These are phyloP conservation scores for Psophia crepitans DNA, from an alignment of 2,113 vertebrate species.

Conservation along the genomic window DNA sequence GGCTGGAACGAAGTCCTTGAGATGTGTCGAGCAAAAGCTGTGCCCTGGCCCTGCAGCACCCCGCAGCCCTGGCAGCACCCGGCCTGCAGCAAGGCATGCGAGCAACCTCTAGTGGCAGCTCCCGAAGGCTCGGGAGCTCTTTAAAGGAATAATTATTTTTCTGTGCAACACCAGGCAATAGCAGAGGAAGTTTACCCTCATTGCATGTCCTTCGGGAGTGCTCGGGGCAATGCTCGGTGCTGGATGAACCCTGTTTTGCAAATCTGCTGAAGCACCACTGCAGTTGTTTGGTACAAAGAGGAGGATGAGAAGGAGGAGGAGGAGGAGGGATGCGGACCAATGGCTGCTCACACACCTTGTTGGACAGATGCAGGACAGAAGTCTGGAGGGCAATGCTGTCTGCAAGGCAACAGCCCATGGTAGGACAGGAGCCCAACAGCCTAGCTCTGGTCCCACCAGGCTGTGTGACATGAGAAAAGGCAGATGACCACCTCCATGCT, in stretches of 20 bases:
- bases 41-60: neutral
- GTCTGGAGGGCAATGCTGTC: neutral
- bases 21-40: neutral
- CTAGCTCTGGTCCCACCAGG: neutral
- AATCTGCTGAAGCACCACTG: neutral
- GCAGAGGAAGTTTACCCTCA: neutral
- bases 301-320: neutral
- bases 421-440: neutral
- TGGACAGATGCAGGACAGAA: neutral
- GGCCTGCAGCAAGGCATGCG: neutral
- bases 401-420: neutral
- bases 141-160: neutral
- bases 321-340: neutral
- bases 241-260: neutral
- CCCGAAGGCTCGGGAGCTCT: neutral
- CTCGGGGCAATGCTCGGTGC: rapidly evolving
- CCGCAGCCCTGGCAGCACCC: neutral
- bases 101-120: constrained; percentile 59
- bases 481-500: neutral
- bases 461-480: neutral
- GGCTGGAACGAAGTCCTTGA: neutral
- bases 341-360: neutral
- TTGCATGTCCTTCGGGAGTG: rapidly evolving
- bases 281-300: neutral
- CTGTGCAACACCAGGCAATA: neutral